A percentile compares a stretch with the other conserved stretches of the same genome.
phyloP scores from a whole-genome alignment of 1,140 invertebrate species.

The Leptinotarsa texana region DNA sequence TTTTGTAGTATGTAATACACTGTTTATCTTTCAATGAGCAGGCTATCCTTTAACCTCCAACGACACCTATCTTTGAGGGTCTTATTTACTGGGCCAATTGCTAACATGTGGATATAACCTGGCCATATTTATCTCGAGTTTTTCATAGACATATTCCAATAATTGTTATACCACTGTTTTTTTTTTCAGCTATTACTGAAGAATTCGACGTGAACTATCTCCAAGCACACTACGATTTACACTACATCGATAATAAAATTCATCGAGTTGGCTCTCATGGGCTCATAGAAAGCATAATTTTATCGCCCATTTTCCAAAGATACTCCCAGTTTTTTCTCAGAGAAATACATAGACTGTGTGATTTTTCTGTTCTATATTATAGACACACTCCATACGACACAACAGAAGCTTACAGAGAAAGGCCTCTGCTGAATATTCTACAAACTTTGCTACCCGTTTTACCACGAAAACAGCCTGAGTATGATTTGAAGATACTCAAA shows the following conservation, averaged over 20 bases:
- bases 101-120: too few relatives aligned
- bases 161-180: neutral
- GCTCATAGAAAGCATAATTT: slow-evolving; percentile 38
- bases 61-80: too few relatives aligned
- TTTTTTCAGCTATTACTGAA: slow-evolving; percentile 39
- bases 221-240: slow-evolving; percentile 41
- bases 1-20: too few relatives aligned
- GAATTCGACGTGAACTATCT: slow-evolving; percentile 42
- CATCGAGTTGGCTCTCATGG: slow-evolving; percentile 40
- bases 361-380: slow-evolving; percentile 57
- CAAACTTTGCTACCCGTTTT: slow-evolving; percentile 52
- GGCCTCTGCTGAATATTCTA: slow-evolving; percentile 48
- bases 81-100: too few relatives aligned
- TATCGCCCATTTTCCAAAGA: slow-evolving; percentile 47
- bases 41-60: too few relatives aligned
- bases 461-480: slow-evolving; percentile 50
- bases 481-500: slow-evolving; percentile 34
- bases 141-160: too few relatives aligned
- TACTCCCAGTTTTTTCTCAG: slow-evolving; percentile 36
- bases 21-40: too few relatives aligned
- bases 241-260: slow-evolving; percentile 30
- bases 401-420: slow-evolving; percentile 30
- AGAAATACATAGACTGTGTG: slow-evolving; percentile 60
- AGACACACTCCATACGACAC: slow-evolving; percentile 55
- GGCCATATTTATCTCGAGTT: too few relatives aligned